Percentiles rank a stretch among this genome's conserved stretches.
phyloP scores from a whole-genome alignment of 2,888 invertebrate genomes.

The Callosobruchus maculatus region DNA sequence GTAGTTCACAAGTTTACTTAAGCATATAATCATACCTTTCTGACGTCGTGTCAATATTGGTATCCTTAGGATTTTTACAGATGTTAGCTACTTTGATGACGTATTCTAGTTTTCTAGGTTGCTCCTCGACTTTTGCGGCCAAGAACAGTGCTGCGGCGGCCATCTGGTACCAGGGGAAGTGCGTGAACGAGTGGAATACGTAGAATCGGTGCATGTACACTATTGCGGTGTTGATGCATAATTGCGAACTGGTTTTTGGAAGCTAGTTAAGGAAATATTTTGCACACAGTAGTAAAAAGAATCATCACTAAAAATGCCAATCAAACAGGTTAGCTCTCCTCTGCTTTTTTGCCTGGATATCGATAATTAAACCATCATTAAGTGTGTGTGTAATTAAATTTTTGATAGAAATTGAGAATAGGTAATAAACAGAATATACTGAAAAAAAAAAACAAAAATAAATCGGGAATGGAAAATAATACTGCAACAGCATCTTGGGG shows the following conservation, averaged over 20 bases:
- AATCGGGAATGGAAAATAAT: too few species aligned
- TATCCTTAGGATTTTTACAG: conserved; percentile 71
- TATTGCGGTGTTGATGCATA: conserved; percentile 98
- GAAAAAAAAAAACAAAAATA: too few species aligned
- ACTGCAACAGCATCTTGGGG: too few species aligned
- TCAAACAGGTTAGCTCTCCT: too few species aligned
- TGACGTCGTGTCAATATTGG: conserved; percentile 67
- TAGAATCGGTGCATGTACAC: conserved; percentile 99
- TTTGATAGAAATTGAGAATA: too few species aligned
- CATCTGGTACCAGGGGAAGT: conserved; percentile 91
- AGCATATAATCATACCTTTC: conserved; percentile 58
- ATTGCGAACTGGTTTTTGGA: conserved; percentile 65
- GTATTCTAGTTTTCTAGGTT: conserved; percentile 95
- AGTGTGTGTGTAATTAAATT: too few species aligned
- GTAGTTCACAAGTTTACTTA: neutral
- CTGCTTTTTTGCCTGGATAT: too few species aligned
- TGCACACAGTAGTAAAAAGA: neutral
- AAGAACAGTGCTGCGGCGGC: conserved; percentile 93
- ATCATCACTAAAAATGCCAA: neutral
- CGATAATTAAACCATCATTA: too few species aligned
- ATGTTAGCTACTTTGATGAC: conserved; percentile 90
- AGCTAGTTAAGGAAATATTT: neutral
- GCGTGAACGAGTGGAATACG: conserved; percentile 95
- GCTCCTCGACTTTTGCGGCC: conserved; percentile 98
- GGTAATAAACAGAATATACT: too few species aligned